Base-by-base conservation (phyloP, 2,888 invertebrate genomes). In the Salticus scenicus region DNA sequence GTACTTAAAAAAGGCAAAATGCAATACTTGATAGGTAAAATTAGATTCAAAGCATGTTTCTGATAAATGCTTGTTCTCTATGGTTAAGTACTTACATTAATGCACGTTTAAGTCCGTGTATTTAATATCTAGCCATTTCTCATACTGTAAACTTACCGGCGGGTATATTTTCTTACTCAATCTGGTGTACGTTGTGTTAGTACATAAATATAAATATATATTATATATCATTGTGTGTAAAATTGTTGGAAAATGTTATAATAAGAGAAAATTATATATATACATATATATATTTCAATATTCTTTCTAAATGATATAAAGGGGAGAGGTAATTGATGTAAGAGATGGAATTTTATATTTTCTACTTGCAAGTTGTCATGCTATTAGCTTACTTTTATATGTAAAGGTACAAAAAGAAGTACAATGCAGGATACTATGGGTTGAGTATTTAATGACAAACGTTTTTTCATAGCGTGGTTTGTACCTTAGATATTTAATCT, bases 161-260 rank as follows among this genome's bases (percentile, higher is more conserved):
- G 80, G 80, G 80, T 86, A 86, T 86, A 86, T 86, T 86, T 86
- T 86, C 86, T 86, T 86, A 85, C 85, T 79, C 71, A 80, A 79
- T 79, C 74, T 79, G 79, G 79, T 73, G 78, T 86, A 76, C 74
- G 66, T 86, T 86, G 86, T 80, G 80, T 86, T 86, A 86, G 80
- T 71, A 72, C 51, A 84, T 73, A 84, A 63, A 80, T 63, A 78
- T 85, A 75, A 75, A 67, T 86, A 74, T 86, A 86, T 76, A 80
- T 80, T 80, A 80, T 80, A 86, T 86, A 80, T 86, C 83, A 77
- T 77, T 84, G 83, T 84, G 69, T 84, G 83, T 84, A 78, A 73
- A 82, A 84, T 73, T 84, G 77, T 77, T 84, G 77, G 73, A 84
- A 81, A 77, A 77, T 77, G 73, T 83, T 83, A 83, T 78, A 74